Conservation (phyloP, 2,888 invertebrate species). For the Morpho helenor region DNA sequence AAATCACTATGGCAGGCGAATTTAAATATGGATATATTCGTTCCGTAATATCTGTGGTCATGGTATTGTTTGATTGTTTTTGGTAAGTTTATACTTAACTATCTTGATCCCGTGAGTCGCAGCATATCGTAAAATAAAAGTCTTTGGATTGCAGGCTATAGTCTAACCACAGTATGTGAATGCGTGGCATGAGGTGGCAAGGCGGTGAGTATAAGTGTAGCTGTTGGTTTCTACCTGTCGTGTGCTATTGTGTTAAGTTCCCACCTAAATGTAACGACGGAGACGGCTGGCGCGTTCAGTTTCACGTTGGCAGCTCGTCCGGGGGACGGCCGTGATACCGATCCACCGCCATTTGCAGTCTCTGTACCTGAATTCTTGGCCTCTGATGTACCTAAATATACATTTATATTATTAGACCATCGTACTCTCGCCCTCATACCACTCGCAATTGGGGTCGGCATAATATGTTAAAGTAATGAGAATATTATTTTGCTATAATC, state of each 20-base stretch:
- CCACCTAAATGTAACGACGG: conserved; percentile 96
- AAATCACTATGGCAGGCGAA: too few species aligned
- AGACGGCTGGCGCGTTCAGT: conserved; percentile 86
- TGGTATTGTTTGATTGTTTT: too few species aligned
- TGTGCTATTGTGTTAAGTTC: conserved; percentile 81
- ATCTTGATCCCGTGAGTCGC: too few species aligned
- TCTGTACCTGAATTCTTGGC: conserved; percentile 28
- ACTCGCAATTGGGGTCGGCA: too few species aligned
- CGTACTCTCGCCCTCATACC: too few species aligned
- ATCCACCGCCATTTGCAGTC: conserved; percentile 46
- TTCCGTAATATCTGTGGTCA: too few species aligned
- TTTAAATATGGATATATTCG: too few species aligned
- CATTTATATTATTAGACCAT: too few species aligned
- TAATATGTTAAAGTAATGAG: too few species aligned
- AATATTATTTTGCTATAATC: too few species aligned
- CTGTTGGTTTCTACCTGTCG: conserved; percentile 82
- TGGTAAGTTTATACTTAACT: too few species aligned
- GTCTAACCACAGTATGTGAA: conserved; percentile 1
- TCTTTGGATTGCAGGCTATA: background rate
- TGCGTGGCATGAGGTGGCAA: conserved; percentile 35
- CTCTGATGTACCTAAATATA: conserved; percentile 27
- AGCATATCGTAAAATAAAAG: conserved; percentile 7
- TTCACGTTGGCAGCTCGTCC: conserved; percentile 71
- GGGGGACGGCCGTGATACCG: conserved; percentile 49
- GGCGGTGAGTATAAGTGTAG: conserved; percentile 47